These are phyloP conservation scores for Bagarius yarrelli DNA, from an alignment of 2,113 vertebrate genomes.

Conservation along the genomic window DNA sequence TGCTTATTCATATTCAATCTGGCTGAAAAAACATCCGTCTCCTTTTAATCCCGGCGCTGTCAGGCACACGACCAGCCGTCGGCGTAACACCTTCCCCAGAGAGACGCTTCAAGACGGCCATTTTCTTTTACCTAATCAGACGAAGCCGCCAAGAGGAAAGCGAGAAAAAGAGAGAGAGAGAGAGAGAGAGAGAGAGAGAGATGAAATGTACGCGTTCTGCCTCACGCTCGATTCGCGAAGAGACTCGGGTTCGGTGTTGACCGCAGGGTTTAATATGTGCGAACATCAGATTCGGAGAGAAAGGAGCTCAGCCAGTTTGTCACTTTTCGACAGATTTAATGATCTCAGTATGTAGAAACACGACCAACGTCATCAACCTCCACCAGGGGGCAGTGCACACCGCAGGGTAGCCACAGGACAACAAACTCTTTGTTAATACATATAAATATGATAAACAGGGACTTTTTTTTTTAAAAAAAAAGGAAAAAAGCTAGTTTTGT, in stretches of 20 bases:
- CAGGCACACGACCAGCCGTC: slow-evolving; percentile 34
- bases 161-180: neutral
- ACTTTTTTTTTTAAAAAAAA: slow-evolving; percentile 42
- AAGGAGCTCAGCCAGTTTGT: slow-evolving; percentile 15
- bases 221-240: neutral
- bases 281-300: slow-evolving; percentile 6
- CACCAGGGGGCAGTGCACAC: slow-evolving; percentile 78
- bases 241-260: slow-evolving; percentile 16
- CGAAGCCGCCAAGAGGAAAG: slow-evolving; percentile 16
- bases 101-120: slow-evolving; percentile 47
- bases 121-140: slow-evolving; percentile 50
- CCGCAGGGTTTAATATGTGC: slow-evolving; percentile 26
- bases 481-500: slow-evolving; percentile 36
- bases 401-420: slow-evolving; percentile 58
- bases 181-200: neutral
- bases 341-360: slow-evolving; percentile 37
- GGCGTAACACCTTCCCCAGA: slow-evolving; percentile 41
- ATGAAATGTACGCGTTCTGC: neutral
- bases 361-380: slow-evolving; percentile 40
- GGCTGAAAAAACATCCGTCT: slow-evolving; percentile 19
- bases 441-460: slow-evolving; percentile 57
- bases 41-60: slow-evolving; percentile 38
- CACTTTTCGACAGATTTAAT: slow-evolving; percentile 29
- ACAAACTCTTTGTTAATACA: slow-evolving; percentile 57
- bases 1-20: slow-evolving; percentile 21